Evolutionary conservation across 2,113 vertebrate species (phyloP).

Genomic region (Gobius niger): DNA sequence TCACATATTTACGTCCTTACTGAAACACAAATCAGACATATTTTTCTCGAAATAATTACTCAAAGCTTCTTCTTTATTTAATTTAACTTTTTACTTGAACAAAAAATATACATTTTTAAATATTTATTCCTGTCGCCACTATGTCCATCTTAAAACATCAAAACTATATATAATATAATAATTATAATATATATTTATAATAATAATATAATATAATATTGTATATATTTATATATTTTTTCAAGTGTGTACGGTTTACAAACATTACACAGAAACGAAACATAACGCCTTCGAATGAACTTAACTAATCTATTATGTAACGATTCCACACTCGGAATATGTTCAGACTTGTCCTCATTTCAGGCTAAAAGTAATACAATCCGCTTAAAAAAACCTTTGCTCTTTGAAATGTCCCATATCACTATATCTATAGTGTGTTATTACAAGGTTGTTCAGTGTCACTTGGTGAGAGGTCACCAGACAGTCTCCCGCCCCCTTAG

Average conservation of each 20-base stretch:
- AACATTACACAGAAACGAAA: background rate
- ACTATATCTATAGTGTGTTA: background rate
- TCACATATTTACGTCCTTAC: too few species aligned
- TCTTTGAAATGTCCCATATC: background rate
- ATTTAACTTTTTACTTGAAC: background rate
- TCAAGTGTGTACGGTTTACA: background rate
- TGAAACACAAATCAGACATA: too few species aligned
- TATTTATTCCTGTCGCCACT: too few species aligned
- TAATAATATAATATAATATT: too few species aligned
- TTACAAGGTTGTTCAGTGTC: slow-evolving; percentile 4
- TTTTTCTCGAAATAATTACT: too few species aligned
- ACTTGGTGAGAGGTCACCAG: background rate
- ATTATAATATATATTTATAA: too few species aligned
- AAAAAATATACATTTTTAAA: too few species aligned
- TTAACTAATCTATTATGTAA: background rate
- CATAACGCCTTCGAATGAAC: background rate
- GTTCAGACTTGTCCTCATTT: slow-evolving; percentile 14
- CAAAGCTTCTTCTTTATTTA: too few species aligned
- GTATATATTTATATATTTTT: too few species aligned
- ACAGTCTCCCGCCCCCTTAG: slow-evolving; percentile 14
- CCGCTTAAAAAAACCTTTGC: background rate
- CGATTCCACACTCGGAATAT: slow-evolving; percentile 1
- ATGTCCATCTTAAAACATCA: too few species aligned
- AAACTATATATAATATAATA: too few species aligned
- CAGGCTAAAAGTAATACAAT: background rate